Evolutionary conservation across 2,113 vertebrate species (phyloP).

Genomic region (Cinclus cinclus): DNA sequence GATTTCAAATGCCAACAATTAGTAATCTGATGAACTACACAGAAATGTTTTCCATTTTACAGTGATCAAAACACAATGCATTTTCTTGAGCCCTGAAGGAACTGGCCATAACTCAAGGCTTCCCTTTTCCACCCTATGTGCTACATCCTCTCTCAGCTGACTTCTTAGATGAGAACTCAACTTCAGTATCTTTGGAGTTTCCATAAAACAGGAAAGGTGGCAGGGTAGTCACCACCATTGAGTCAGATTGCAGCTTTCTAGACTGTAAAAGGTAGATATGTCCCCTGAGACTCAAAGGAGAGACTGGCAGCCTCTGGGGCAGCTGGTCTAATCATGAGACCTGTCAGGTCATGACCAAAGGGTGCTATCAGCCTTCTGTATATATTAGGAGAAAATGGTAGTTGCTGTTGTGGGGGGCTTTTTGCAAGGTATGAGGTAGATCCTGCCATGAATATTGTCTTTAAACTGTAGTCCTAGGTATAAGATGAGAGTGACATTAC

Average conservation of each 20-base stretch:
- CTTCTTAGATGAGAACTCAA: not conserved
- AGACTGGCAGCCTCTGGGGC: not conserved
- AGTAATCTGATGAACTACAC: not conserved
- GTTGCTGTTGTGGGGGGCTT: rapidly evolving
- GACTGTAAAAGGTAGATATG: not conserved
- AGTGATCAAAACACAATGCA: rapidly evolving
- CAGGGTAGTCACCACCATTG: not conserved
- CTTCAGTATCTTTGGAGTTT: not conserved
- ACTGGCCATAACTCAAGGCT: not conserved
- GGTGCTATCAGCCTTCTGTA: rapidly evolving
- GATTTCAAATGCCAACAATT: not conserved
- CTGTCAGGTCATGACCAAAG: not conserved
- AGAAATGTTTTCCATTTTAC: not conserved
- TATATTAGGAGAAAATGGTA: not conserved
- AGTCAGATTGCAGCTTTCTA: not conserved
- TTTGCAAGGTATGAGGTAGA: not conserved
- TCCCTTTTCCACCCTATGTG: not conserved
- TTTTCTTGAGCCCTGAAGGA: not conserved
- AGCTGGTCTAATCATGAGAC: not conserved
- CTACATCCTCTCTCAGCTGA: not conserved
- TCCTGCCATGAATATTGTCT: not conserved
- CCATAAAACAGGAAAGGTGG: not conserved
- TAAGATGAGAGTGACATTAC: not conserved
- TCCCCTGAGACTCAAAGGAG: not conserved
- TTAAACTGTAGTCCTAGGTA: not conserved